Conservation (phyloP, 2,888 invertebrate species). For the Dasypogon diadema region DNA sequence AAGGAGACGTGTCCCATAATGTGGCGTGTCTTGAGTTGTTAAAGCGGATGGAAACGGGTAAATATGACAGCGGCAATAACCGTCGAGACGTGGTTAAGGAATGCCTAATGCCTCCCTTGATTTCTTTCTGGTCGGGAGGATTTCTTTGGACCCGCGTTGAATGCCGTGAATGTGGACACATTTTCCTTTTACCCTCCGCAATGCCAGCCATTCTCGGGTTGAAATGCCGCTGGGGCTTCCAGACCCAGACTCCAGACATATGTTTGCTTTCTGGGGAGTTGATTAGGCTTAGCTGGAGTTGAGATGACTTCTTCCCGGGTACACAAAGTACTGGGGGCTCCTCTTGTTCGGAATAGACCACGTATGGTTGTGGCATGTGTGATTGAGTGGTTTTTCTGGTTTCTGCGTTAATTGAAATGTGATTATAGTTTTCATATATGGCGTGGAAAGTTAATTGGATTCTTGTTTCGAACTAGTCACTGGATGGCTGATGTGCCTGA, state of each 20-base stretch:
- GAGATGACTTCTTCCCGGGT: conserved; percentile 46
- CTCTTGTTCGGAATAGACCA: conserved; percentile 15
- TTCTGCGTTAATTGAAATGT: conserved; percentile 53
- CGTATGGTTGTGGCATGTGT: conserved; percentile 51
- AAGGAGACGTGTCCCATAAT: conserved; percentile 43
- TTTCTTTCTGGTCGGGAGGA: neutral
- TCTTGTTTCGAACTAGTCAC: conserved; percentile 50
- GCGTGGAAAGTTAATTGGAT: conserved; percentile 53
- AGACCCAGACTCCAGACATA: conserved; percentile 12
- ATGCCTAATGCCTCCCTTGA: neutral
- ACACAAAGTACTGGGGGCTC: conserved; percentile 2
- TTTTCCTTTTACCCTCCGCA: conserved; percentile 11
- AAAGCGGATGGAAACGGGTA: conserved; percentile 36
- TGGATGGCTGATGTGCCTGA: neutral
- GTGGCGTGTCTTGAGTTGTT: conserved; percentile 43
- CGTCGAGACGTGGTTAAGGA: conserved; percentile 11
- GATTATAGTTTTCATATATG: conserved; percentile 51
- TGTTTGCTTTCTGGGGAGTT: conserved; percentile 47
- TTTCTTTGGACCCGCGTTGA: neutral
- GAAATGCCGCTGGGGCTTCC: conserved; percentile 1
- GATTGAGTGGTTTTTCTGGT: conserved; percentile 54
- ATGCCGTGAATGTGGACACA: conserved; percentile 5
- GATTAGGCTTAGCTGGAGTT: conserved; percentile 49
- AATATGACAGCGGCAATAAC: conserved; percentile 39
- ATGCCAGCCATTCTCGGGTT: neutral